phyloP scores from a whole-genome alignment of 2,113 vertebrate species.

The Nerophis lumbriciformis region DNA sequence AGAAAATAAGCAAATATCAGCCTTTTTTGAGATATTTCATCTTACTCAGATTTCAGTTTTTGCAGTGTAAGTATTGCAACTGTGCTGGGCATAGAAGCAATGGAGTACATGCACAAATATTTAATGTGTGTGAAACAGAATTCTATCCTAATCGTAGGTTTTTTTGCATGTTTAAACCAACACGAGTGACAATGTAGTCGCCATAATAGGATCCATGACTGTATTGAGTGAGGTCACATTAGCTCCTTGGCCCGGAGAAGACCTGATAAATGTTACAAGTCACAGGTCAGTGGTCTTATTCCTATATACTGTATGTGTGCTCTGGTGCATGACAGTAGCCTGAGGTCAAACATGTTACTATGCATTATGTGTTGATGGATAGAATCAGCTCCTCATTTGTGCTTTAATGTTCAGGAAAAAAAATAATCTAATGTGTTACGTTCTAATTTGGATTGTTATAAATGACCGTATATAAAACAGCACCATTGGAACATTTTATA shows the following conservation, averaged over 20 bases:
- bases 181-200: not conserved
- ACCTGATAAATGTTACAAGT: slow-evolving; percentile 3
- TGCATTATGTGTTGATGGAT: not conserved
- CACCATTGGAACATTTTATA: too few species aligned
- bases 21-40: too few species aligned
- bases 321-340: not conserved
- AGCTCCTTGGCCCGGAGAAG: slow-evolving; percentile 6
- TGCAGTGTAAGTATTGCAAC: too few species aligned
- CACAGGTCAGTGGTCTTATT: not conserved
- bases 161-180: not conserved
- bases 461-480: too few species aligned
- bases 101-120: too few species aligned
- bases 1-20: too few species aligned
- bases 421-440: too few species aligned
- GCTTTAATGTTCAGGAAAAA: too few species aligned
- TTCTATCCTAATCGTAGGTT: not conserved
- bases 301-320: not conserved
- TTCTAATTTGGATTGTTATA: too few species aligned
- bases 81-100: too few species aligned
- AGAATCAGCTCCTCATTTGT: too few species aligned
- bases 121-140: not conserved
- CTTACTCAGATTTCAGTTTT: too few species aligned
- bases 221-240: slow-evolving; percentile 14
- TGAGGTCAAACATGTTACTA: not conserved
- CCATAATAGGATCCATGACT: slow-evolving; percentile 2